Conservation (phyloP, 2,797 vertebrate genomes). For the Artibeus jamaicensis region DNA sequence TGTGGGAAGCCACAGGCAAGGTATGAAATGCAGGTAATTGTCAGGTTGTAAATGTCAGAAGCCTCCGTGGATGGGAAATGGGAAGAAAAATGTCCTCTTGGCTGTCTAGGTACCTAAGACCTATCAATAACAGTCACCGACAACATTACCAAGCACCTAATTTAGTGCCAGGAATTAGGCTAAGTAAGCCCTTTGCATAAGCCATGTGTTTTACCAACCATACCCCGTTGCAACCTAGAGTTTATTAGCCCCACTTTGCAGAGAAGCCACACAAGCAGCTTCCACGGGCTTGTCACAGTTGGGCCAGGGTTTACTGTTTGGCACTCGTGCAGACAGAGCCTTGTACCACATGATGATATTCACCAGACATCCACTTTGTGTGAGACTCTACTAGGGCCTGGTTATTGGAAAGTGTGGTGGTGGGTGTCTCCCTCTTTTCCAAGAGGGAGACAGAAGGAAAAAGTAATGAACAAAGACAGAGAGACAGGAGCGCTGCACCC, state of each 20-base stretch:
- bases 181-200: neutral
- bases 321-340: neutral
- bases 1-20: neutral
- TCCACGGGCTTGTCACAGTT: neutral
- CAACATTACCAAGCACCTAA: neutral
- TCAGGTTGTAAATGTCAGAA: neutral
- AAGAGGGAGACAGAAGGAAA: neutral
- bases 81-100: neutral
- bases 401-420: neutral
- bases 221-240: neutral
- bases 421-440: too few relatives aligned
- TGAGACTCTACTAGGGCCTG: neutral
- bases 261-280: neutral
- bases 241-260: neutral
- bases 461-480: neutral
- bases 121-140: neutral
- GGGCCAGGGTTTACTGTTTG: neutral
- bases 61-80: neutral
- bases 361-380: neutral
- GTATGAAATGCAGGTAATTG: neutral
- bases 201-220: neutral
- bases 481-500: neutral
- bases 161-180: neutral
- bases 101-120: neutral
- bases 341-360: neutral